These are phyloP conservation scores for Mallateleia sp. DNA, from an alignment of 2,888 invertebrate genomes.

Conservation along the genomic window DNA sequence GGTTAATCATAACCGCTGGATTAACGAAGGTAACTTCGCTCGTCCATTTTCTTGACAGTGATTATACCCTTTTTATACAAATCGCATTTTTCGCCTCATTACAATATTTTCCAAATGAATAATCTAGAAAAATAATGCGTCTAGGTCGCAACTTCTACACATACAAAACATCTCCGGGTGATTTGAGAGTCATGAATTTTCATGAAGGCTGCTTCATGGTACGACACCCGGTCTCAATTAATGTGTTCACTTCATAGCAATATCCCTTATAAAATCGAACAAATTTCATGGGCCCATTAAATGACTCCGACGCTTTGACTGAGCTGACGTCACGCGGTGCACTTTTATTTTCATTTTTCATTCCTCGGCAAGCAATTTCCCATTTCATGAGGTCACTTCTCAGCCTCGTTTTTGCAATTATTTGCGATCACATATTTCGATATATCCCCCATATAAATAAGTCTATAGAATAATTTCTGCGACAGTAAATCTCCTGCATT, in stretches of 20 bases:
- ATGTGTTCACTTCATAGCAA: conserved; percentile 50
- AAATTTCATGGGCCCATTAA: conserved; percentile 56
- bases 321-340: conserved; percentile 48
- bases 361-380: conserved; percentile 24
- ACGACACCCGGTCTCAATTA: conserved; percentile 44
- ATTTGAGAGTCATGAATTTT: conserved; percentile 63
- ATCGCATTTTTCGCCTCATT: background rate
- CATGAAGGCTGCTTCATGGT: conserved; percentile 50
- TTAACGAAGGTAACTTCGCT: background rate
- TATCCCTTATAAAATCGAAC: conserved; percentile 65
- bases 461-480: background rate
- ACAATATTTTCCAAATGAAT: conserved; percentile 27
- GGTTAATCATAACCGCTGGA: background rate
- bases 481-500: background rate
- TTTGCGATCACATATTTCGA: background rate
- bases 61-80: background rate
- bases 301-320: conserved; percentile 21
- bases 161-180: conserved; percentile 37
- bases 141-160: conserved; percentile 13
- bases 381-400: conserved; percentile 28
- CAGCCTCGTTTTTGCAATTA: background rate
- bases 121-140: background rate
- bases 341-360: conserved; percentile 19
- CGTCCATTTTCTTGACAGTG: conserved; percentile 1
- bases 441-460: background rate